These are phyloP conservation scores for Polydrusus cervinus DNA, from an alignment of 2,888 invertebrate genomes.

Conservation along the genomic window DNA sequence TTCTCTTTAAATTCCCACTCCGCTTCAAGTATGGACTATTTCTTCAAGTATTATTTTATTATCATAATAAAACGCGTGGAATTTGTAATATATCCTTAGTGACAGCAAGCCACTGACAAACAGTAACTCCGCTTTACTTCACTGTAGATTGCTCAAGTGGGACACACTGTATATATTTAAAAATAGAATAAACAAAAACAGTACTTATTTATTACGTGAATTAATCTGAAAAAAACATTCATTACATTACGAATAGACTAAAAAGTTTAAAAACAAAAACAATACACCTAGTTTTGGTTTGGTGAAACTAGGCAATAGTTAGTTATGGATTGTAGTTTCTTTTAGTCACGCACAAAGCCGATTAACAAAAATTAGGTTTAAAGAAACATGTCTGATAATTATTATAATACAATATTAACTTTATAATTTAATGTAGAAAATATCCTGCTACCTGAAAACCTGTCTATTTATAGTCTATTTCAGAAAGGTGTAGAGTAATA, in stretches of 20 bases:
- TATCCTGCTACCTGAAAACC: no score
- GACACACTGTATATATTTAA: background rate
- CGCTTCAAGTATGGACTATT: no score
- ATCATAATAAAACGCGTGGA: no score
- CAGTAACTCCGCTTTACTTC: no score
- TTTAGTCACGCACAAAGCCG: slow-evolving; percentile 12
- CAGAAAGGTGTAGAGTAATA: no score
- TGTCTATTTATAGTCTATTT: background rate
- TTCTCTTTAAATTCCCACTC: no score
- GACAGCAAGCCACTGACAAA: no score
- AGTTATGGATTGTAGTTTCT: slow-evolving; percentile 19
- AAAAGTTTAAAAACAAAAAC: slow-evolving; percentile 12
- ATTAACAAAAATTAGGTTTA: slow-evolving; percentile 18
- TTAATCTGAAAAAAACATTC: slow-evolving; percentile 4
- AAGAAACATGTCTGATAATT: slow-evolving; percentile 8
- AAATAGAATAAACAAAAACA: slow-evolving; percentile 2
- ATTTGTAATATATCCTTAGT: no score
- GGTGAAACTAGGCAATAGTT: slow-evolving; percentile 13
- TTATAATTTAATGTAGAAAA: no score
- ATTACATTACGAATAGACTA: slow-evolving; percentile 3
- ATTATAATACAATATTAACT: background rate
- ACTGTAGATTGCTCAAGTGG: no score
- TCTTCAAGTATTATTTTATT: no score
- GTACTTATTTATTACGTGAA: background rate
- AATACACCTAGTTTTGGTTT: slow-evolving; percentile 15